Evolutionary conservation across 2,888 invertebrate species (phyloP), one percentile per base, ranked within the genome.

Genomic region (Xestia sexstrigata): DNA sequence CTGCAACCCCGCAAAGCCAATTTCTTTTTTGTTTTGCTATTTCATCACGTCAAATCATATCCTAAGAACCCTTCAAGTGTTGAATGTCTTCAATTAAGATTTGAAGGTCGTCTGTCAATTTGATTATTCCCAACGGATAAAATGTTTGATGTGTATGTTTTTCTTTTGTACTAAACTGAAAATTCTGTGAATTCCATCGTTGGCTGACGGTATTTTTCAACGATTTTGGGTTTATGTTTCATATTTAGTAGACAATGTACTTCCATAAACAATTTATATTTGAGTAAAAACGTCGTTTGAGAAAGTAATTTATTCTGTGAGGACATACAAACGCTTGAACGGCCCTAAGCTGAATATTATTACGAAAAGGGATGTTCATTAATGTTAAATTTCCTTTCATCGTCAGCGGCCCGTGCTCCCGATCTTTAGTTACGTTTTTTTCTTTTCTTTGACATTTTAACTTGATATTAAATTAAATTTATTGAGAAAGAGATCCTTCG

Each of bases 301-400:
- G 70, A 85, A 84, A 85, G 86, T 78, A 88, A 86, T 88, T 88
- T 87, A 88, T 88, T 86, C 85, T 87, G 67, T 79, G 62, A 78
- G 80, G 63, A 86, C 76, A 83, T 82, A 82, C 73, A 78, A 79
- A 83, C 76, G 81, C 78, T 90, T 83, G 77, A 79, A 78, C 83
- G 62, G 65, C 70, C 82, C 69, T 72, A 74, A 84, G 76, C 83
- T 76, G 85, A 88, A 89, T 88, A 82, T 81, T 88, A 86, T 89
- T 89, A 79, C 83, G 81, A 90, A 86, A 89, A 88, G 85, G 82
- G 87, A 88, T 87, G 88, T 90, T 90, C 87, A 88, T 91, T 91
- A 90, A 89, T 84, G 86, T 89, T 87, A 81, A 90, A 89, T 90
- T 90, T 87, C 88, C 88, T 91, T 92, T 90, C 84, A 89, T 76